These are phyloP conservation scores for Sebastes fasciatus DNA, from an alignment of 2,113 vertebrate genomes.

Conservation along the genomic window DNA sequence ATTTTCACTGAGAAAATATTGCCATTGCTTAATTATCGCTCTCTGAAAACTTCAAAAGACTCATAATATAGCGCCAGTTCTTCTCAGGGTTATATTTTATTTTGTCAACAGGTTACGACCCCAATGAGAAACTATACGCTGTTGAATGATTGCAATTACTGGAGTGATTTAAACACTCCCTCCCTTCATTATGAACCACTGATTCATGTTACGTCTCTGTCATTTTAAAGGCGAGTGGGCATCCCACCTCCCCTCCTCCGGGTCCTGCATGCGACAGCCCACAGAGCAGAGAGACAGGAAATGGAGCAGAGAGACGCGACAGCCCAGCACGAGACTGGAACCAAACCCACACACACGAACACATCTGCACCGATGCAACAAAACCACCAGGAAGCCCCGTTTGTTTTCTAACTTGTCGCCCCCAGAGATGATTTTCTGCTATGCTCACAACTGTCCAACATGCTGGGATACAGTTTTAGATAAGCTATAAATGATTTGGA, in stretches of 20 bases:
- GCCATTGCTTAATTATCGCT: slow-evolving; percentile 17
- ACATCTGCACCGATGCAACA: slow-evolving; percentile 46
- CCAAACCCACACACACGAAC: slow-evolving; percentile 46
- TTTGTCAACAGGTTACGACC: slow-evolving; percentile 30
- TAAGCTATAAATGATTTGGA: slow-evolving; percentile 33
- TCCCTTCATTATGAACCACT: slow-evolving; percentile 38
- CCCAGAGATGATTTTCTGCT: slow-evolving; percentile 52
- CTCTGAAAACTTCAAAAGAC: slow-evolving; percentile 18
- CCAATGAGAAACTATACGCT: background rate
- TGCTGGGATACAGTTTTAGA: slow-evolving; percentile 29
- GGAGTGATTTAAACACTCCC: slow-evolving; percentile 13
- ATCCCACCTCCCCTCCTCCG: slow-evolving; percentile 39
- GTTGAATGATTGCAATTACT: background rate
- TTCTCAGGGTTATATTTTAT: slow-evolving; percentile 8
- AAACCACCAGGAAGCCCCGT: slow-evolving; percentile 48
- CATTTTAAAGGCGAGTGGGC: slow-evolving; percentile 33
- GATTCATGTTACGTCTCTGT: slow-evolving; percentile 45
- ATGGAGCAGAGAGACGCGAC: slow-evolving; percentile 70
- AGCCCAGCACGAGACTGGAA: slow-evolving; percentile 74
- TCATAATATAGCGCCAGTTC: background rate
- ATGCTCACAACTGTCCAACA: slow-evolving; percentile 30
- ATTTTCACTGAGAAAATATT: slow-evolving; percentile 21
- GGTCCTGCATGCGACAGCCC: slow-evolving; percentile 45
- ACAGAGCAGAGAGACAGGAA: slow-evolving; percentile 64
- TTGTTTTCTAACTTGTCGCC: slow-evolving; percentile 58